A percentile compares a stretch with the other conserved stretches of the same genome.
phyloP scores from a whole-genome alignment of 2,113 vertebrate species.

The Sula dactylatra region DNA sequence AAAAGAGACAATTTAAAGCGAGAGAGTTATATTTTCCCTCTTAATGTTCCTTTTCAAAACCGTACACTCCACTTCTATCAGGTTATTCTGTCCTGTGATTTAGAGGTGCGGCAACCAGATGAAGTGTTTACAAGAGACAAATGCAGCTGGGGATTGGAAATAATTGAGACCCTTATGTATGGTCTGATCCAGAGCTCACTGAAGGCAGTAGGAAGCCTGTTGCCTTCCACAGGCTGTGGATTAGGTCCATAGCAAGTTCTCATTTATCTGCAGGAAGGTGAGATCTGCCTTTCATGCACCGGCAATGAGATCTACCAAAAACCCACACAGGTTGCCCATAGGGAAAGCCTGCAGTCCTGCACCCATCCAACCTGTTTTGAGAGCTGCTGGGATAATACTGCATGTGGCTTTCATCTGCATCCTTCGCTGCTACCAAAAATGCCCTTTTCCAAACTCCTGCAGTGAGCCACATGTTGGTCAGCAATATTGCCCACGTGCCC shows the following conservation, averaged over 20 bases:
- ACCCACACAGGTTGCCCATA: accelerated
- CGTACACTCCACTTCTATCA: neutral
- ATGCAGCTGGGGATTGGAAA: neutral
- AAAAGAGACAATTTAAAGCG: constrained; percentile 68
- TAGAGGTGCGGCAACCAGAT: neutral
- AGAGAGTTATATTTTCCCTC: constrained; percentile 40
- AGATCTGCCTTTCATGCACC: neutral
- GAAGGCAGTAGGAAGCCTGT: neutral
- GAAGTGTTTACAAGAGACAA: neutral
- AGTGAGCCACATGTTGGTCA: accelerated
- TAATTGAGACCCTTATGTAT: neutral
- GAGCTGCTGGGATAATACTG: neutral
- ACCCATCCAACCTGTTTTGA: neutral
- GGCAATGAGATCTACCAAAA: neutral
- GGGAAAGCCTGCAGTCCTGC: neutral
- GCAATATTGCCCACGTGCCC: accelerated
- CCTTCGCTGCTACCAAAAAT: neutral
- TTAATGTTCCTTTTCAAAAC: constrained; percentile 22
- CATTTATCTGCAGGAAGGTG: accelerated
- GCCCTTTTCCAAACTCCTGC: neutral
- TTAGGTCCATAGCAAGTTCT: neutral
- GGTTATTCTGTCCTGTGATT: neutral
- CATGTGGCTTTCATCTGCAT: accelerated
- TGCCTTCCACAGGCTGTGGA: neutral
- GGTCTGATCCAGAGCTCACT: neutral